Evolutionary conservation across 2,797 vertebrate species (phyloP), one percentile per base, ranked within the genome.

Genomic region (Ciconia nigra): DNA sequence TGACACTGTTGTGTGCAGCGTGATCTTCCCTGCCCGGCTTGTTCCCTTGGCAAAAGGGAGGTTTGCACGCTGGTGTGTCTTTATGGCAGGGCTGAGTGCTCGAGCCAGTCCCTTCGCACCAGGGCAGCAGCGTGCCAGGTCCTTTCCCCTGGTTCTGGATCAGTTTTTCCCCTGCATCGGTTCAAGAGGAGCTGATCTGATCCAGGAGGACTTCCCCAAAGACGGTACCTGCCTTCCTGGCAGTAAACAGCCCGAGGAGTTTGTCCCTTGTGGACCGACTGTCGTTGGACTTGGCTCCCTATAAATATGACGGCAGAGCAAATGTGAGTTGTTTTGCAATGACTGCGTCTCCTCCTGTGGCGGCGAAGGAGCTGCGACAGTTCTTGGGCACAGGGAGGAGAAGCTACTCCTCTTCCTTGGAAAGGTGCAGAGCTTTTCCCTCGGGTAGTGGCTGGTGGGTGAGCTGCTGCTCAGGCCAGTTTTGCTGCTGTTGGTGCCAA

Each of bases 51-150:
- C 35, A 51, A 5, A 52, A 47, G 8, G 42, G 3, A 31, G 76
- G 17, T 73, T 41, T 54, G 29, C 7, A 2, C 2, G 8, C 37
- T 4, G 13, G 18, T 29, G 49, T 37, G 18, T 69, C 47, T 49
- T 54, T 35, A 28, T 0, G 0, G 41, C 61, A 16, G 26, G 18
- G 76, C 65, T 67, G 61, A 58, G 37, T 5, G 29, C 67, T 70
- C 0, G 0, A 42, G 39, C 0, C 0, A 10, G 28, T 51, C 46
- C 33, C 25, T 66, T 62, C 24, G 4, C 7, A 2, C 26, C 1
- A 6, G n/a, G n/a, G 18, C 42, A 11, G 78, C 3, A 5, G 15
- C 2, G 2, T 44, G 8, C 65, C 33, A 5, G 24, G 13, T 66
- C 58, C 49, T 31, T 57, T 46, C 31, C 44, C 28, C 28, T 66